Percentiles rank a stretch among this genome's conserved stretches.
Conservation (phyloP, 2,797 vertebrate genomes). For the Catharus ustulatus region DNA sequence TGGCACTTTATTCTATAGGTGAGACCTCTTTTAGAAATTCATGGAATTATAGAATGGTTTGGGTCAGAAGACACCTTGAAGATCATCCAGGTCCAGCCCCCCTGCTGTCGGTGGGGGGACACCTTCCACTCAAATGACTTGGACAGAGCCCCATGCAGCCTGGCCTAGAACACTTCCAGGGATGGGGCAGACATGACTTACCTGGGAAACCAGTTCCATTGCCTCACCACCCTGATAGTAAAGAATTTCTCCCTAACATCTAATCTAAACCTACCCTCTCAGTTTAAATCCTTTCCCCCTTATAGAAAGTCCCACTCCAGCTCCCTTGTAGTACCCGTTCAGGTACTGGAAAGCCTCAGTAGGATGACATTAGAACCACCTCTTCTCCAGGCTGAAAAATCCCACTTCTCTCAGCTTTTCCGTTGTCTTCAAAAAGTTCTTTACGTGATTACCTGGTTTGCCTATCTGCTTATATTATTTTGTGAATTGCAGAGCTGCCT, state of each 20-base stretch:
- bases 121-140: not conserved
- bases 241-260: not conserved
- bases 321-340: not conserved
- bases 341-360: not conserved
- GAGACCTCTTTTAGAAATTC: not conserved
- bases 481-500: not conserved
- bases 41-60: not conserved
- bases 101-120: not conserved
- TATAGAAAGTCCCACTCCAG: not conserved
- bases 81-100: not conserved
- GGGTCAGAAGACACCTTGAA: not conserved
- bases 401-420: not conserved
- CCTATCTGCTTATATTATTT: not conserved
- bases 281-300: not conserved
- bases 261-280: not conserved
- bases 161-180: not conserved
- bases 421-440: not conserved
- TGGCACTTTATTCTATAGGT: not conserved
- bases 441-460: not conserved
- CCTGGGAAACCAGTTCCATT: not conserved
- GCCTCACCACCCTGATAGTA: not conserved
- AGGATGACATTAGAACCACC: not conserved
- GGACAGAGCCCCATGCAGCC: not conserved
- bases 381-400: not conserved
- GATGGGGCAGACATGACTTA: rapidly evolving